phyloP scores from a whole-genome alignment of 2,797 vertebrate genomes.

The Xenentodon cancila region DNA sequence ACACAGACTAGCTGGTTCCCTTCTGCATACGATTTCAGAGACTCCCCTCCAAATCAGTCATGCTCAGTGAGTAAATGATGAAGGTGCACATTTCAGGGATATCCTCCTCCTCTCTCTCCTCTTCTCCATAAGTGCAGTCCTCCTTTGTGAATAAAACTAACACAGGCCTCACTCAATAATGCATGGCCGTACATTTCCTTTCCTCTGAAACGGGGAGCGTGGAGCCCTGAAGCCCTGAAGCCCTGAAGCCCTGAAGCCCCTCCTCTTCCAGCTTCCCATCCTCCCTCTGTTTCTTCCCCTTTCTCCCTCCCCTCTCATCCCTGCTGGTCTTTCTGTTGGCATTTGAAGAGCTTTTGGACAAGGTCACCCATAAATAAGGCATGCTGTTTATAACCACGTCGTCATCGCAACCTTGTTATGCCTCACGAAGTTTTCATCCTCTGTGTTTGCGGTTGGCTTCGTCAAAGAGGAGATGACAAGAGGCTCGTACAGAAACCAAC shows the following conservation, averaged over 20 bases:
- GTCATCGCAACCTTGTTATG: constrained; percentile 65
- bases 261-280: constrained; percentile 39
- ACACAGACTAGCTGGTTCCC: too few species aligned
- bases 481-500: constrained; percentile 49
- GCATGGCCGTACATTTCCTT: constrained; percentile 64
- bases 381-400: constrained; percentile 74
- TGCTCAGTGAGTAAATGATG: constrained; percentile 22
- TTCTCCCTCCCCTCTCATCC: constrained; percentile 22
- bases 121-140: constrained; percentile 16
- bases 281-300: constrained; percentile 15
- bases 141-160: constrained; percentile 64
- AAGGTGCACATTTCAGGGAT: constrained; percentile 10
- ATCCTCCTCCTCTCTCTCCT: constrained; percentile 19
- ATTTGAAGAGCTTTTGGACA: constrained; percentile 77
- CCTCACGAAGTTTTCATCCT: constrained; percentile 54
- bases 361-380: constrained; percentile 81
- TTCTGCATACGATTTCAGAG: background rate
- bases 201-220: constrained; percentile 36
- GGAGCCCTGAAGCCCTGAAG: constrained; percentile 23
- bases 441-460: constrained; percentile 50
- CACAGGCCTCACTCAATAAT: constrained; percentile 71
- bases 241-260: constrained; percentile 27
- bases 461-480: constrained; percentile 63
- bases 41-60: constrained; percentile 2
- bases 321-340: constrained; percentile 56